Conservation (phyloP, 2,797 vertebrate genomes). For the Neomorphus geoffroyi region DNA sequence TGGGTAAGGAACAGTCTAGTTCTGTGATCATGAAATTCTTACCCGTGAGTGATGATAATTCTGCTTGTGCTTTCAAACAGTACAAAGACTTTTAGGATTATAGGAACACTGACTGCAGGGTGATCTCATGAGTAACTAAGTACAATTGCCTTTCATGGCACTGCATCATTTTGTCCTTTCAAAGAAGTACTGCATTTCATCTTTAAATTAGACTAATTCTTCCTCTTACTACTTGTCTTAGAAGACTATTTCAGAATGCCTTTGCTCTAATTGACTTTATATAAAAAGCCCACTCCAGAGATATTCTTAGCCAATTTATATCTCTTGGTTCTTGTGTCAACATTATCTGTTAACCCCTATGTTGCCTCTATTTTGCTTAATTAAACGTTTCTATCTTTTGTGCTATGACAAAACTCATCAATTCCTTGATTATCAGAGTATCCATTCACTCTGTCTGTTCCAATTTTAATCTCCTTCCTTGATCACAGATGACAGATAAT, state of each 20-base stretch:
- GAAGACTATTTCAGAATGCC: background rate
- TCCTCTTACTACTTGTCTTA: background rate
- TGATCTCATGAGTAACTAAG: background rate
- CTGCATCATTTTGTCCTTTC: background rate
- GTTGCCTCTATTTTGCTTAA: background rate
- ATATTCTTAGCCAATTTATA: background rate
- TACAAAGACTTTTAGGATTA: background rate
- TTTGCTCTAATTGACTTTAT: background rate
- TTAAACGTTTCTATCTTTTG: background rate
- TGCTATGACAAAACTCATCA: background rate
- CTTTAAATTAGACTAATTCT: background rate
- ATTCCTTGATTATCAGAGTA: background rate
- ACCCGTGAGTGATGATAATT: background rate
- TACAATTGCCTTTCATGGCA: background rate
- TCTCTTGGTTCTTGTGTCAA: background rate
- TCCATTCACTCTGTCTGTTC: background rate
- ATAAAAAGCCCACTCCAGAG: background rate
- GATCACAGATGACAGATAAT: background rate
- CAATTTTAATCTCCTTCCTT: background rate
- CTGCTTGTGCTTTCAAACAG: background rate
- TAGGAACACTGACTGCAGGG: background rate
- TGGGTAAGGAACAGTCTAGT: background rate
- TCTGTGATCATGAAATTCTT: background rate
- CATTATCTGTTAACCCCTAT: background rate
- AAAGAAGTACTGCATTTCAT: background rate